A percentile compares a stretch with the other conserved stretches of the same genome.
phyloP scores from a whole-genome alignment of 2,113 vertebrate genomes.

The Callipepla squamata region DNA sequence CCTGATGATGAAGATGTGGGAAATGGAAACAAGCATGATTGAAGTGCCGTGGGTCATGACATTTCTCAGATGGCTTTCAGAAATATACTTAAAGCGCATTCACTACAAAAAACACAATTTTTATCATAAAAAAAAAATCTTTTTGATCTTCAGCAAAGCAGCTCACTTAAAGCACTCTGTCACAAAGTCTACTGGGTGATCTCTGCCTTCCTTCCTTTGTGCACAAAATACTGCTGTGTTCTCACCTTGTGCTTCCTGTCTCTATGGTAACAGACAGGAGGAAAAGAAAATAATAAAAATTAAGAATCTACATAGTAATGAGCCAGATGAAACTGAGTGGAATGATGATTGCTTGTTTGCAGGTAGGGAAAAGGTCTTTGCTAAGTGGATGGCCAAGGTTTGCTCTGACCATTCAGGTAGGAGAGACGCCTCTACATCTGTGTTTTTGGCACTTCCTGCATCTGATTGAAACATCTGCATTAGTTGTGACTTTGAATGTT shows the following conservation, averaged over 20 bases:
- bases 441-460: neutral
- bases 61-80: neutral
- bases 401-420: neutral
- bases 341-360: neutral
- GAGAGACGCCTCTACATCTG: neutral
- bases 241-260: neutral
- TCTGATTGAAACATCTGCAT: neutral
- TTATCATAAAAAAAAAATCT: neutral
- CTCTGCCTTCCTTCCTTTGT: neutral
- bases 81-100: neutral
- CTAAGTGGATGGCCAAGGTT: neutral
- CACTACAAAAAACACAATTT: neutral
- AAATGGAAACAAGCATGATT: neutral
- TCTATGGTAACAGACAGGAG: neutral
- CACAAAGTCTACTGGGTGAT: neutral
- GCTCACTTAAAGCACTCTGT: neutral
- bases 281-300: accelerated
- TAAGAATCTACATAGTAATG: neutral
- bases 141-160: neutral
- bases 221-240: neutral
- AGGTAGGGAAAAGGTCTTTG: neutral
- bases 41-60: neutral
- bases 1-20: neutral
- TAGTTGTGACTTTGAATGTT: neutral
- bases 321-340: neutral